These are phyloP conservation scores for Pachyramphus minor DNA, from an alignment of 2,113 vertebrate species.

Conservation along the genomic window DNA sequence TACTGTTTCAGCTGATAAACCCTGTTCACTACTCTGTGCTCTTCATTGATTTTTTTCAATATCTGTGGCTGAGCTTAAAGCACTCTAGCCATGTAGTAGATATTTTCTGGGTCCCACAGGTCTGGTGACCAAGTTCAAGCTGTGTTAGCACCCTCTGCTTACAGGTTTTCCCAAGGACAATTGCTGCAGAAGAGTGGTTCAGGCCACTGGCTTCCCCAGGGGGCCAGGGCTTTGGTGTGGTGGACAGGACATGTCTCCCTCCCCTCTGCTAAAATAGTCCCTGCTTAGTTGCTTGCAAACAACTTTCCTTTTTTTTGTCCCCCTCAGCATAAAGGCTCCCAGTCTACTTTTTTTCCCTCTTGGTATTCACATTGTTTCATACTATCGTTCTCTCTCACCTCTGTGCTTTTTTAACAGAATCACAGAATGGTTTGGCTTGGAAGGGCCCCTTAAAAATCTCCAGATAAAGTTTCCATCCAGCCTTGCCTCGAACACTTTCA, in stretches of 20 bases:
- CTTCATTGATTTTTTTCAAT: neutral
- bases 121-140: neutral
- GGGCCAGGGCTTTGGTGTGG: neutral
- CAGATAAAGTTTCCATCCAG: neutral
- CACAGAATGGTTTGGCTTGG: neutral
- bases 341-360: neutral
- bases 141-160: accelerated
- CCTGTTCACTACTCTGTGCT: neutral
- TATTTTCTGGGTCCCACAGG: neutral
- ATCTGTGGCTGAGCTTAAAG: neutral
- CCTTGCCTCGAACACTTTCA: neutral
- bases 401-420: neutral
- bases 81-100: neutral
- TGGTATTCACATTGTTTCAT: neutral
- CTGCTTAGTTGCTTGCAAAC: neutral
- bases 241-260: neutral
- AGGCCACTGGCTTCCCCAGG: neutral
- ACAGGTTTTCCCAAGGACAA: neutral
- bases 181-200: neutral
- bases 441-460: neutral
- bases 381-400: neutral
- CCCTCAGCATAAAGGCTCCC: neutral
- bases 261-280: neutral
- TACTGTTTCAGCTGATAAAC: neutral
- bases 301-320: accelerated